Base-by-base conservation (phyloP, 2,888 invertebrate genomes). In the Apotomis capreana region DNA sequence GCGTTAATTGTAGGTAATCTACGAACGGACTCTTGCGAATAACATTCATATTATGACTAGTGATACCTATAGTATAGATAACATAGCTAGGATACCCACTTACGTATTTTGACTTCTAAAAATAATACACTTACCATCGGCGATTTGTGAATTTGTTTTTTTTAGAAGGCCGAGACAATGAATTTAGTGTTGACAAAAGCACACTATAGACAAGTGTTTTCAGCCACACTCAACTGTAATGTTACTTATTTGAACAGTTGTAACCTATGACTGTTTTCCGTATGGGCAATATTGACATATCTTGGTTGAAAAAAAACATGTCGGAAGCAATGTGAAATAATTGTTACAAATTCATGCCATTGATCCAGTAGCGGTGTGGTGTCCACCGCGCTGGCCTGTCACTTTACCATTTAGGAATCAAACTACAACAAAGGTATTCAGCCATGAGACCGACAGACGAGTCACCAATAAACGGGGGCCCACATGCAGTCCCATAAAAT, bases 211-310 rank as follows among this genome's bases (percentile, higher is more conserved):
- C 59, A 59, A 55, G 51, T 59, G 69, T 58, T 58, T 36, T 52
- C 40, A 51, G 15, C 54, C 44, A 10, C 15, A 49, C 55, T 68
- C 3, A 3, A 49, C 49, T 55, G 13, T 36, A 46, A 36, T 5
- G 44, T 57, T 55, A 54, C 61, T 13, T 63, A 63, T 69, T 69
- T 69, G 63, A 37, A 51, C 69, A 63, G 62, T 15, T 69, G 69
- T 55, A 54, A 44, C 15, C 15, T 55, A 55, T 55, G 5, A 13
- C 3, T 44, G 3, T 44, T 13, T 6, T 26, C 36, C 9, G 9
- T 49, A 49, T 49, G 3, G 5, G 40, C 5, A 6, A 40, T 40
- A 40, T 40, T 6, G 5, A 40, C 6, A 40, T 40, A 40, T 8
- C 6, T 54, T 54, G 13, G 54, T 10, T 10, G 10, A 55, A 10